Evolutionary conservation across 1,140 invertebrate genomes (phyloP), one percentile per base, ranked within the genome.

Genomic region (Temnothorax curvispinosus): DNA sequence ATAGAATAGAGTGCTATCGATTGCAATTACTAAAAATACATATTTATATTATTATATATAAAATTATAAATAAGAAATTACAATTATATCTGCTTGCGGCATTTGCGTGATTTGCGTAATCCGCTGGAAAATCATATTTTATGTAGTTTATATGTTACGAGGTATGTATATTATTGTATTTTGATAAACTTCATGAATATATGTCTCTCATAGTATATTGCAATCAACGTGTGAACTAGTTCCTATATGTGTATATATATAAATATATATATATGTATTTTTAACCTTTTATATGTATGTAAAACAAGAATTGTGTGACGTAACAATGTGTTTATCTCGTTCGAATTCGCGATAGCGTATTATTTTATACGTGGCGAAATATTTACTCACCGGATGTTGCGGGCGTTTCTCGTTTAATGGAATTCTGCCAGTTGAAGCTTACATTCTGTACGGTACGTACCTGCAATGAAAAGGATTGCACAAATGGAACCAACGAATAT

Each of bases 311-410:
- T 7, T 35, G 50, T 41, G 18, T 18, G n/a, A 3, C 7, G 3
- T 11, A n/a, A 38, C 41, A 75, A 75, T 74, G 13, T 82, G 11
- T 50, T 75, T 84, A 60, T 35, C 27, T 64, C 21, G 60, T 65
- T 47, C 11, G 21, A 75, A 35, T 54, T 32, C n/a, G 15, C n/a
- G 50, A 52, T 80, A 27, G 47, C 21, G 41, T 81, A 76, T 87
- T 85, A 78, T 74, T 65, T 38, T 60, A 65, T 71, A 32, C 1
- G 18, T 35, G 27, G 18, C 21, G 58, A 62, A 76, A 69, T 64
- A 60, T 85, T 88, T 90, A 90, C 89, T 90, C 72, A 90, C 89
- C 75, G 80, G 69, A 88, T 65, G 81, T 76, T 74, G 44, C 54
- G 41, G 7, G n/a, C 56, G 75, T 60, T 62, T 77, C 72, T 78